phyloP scores from a whole-genome alignment of 1,140 invertebrate species.

The Eurosta solidaginis region DNA sequence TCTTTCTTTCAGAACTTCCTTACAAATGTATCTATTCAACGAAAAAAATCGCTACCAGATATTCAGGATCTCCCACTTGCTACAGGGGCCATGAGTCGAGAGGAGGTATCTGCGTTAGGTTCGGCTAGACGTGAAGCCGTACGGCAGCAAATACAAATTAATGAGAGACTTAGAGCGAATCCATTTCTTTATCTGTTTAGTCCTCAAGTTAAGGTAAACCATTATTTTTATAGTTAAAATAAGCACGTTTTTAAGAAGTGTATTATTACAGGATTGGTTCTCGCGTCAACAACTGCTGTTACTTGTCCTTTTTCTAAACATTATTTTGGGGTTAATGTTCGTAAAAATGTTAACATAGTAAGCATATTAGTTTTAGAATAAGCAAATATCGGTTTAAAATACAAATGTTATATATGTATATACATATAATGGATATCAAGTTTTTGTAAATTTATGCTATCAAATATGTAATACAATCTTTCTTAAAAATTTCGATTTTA shows the following conservation, averaged over 20 bases:
- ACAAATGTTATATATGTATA: no score
- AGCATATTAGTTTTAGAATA: no score
- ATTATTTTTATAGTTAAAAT: not conserved
- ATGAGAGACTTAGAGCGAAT: slow-evolving; percentile 89
- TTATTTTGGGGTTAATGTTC: slow-evolving; percentile 95
- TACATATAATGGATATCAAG: no score
- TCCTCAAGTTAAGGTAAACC: slow-evolving; percentile 92
- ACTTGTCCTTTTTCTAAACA: slow-evolving; percentile 93
- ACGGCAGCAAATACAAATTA: slow-evolving; percentile 86
- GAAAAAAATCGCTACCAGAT: slow-evolving; percentile 95
- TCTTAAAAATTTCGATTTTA: no score
- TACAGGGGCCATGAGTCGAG: slow-evolving; percentile 83
- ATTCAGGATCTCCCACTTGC: slow-evolving; percentile 78
- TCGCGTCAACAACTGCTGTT: slow-evolving; percentile 94
- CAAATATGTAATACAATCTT: no score
- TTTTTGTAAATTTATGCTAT: no score
- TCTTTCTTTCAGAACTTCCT: slow-evolving; percentile 68
- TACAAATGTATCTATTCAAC: slow-evolving; percentile 73
- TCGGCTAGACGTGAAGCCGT: slow-evolving; percentile 92
- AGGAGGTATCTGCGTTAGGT: slow-evolving; percentile 92
- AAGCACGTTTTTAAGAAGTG: not conserved
- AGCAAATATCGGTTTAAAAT: no score
- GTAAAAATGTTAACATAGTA: slow-evolving; percentile 93
- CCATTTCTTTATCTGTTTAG: slow-evolving; percentile 93
- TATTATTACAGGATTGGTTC: slow-evolving; percentile 85